Percentiles rank a stretch among this genome's conserved stretches.
Evolutionary conservation across 1,140 invertebrate genomes (phyloP).

Genomic region (Rhyacophila brunnea): DNA sequence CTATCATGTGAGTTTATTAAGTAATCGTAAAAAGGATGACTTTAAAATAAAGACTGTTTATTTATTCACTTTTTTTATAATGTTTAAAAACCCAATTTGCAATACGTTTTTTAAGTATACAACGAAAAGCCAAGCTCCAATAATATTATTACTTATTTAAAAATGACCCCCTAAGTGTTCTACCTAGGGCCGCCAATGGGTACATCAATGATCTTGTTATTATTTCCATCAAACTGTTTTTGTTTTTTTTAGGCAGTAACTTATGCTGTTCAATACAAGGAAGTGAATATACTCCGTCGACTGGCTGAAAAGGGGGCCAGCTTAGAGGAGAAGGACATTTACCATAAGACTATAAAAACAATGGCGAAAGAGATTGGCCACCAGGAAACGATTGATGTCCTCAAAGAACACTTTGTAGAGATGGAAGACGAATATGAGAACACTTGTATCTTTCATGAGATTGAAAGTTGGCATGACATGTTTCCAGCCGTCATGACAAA

Average conservation of each 20-base stretch:
- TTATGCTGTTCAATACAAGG: slow-evolving; percentile 45
- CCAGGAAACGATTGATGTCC: slow-evolving; percentile 42
- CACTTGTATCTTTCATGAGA: not conserved
- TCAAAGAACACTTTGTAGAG: slow-evolving; percentile 32
- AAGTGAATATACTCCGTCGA: slow-evolving; percentile 49
- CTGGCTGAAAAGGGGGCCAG: slow-evolving; percentile 51
- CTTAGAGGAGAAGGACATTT: slow-evolving; percentile 46
- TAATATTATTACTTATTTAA: too few relatives aligned
- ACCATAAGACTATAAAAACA: slow-evolving; percentile 43
- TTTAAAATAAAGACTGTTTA: too few relatives aligned
- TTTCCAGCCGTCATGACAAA: slow-evolving; percentile 9
- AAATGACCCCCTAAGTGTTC: too few relatives aligned
- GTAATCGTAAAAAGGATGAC: too few relatives aligned
- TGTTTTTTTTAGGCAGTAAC: slow-evolving; percentile 19
- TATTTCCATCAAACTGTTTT: too few relatives aligned
- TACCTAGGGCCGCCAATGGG: too few relatives aligned
- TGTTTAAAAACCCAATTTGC: too few relatives aligned
- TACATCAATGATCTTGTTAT: too few relatives aligned
- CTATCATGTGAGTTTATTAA: too few relatives aligned
- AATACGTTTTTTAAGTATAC: too few relatives aligned
- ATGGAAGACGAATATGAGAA: slow-evolving; percentile 1
- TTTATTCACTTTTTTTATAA: too few relatives aligned
- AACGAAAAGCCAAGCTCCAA: too few relatives aligned
- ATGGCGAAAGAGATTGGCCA: slow-evolving; percentile 51
- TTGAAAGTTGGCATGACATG: slow-evolving; percentile 15